Evolutionary conservation across 2,888 invertebrate genomes (phyloP), one percentile per base, ranked within the genome.

Genomic region (Melanotus villosus): DNA sequence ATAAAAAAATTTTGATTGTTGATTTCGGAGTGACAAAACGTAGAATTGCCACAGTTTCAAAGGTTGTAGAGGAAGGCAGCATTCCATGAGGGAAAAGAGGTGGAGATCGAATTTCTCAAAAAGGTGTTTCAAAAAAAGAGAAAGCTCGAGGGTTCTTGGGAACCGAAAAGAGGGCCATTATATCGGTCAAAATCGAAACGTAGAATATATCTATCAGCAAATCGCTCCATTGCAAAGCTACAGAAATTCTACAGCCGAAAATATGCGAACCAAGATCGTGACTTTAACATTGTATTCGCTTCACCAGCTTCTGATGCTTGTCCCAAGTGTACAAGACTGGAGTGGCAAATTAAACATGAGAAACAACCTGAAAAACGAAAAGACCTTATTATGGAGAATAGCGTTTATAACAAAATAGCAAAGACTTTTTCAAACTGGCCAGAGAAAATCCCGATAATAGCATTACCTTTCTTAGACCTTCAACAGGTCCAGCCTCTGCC

Each of bases 201-300:
- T n/a, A n/a, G n/a, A n/a, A n/a, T n/a, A n/a, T n/a, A n/a, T n/a
- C n/a, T n/a, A n/a, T n/a, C n/a, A n/a, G n/a, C n/a, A n/a, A n/a
- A n/a, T n/a, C n/a, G n/a, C n/a, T n/a, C n/a, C n/a, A n/a, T n/a
- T n/a, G n/a, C n/a, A n/a, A n/a, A n/a, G n/a, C n/a, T n/a, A n/a
- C n/a, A 65, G 74, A 72, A 73, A 68, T 70, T 77, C 60, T 78
- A 78, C 71, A 79, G 78, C 45, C 59, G 47, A 72, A 50, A 72
- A 67, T 73, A 73, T 64, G 68, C 73, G 43, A 47, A 69, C 19
- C 52, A 75, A 76, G 70, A 72, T 73, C 66, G 63, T 63, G 68
- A n/a, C n/a, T 74, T 76, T 68, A 79, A 79, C 71, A 73, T 80
- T 45, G 79, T 78, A 50, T 79, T 80, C 64, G 71, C 65, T 16